Evolutionary conservation across 2,888 invertebrate genomes (phyloP), one percentile per base, ranked within the genome.

Genomic region (Nemotelus nigrinus): DNA sequence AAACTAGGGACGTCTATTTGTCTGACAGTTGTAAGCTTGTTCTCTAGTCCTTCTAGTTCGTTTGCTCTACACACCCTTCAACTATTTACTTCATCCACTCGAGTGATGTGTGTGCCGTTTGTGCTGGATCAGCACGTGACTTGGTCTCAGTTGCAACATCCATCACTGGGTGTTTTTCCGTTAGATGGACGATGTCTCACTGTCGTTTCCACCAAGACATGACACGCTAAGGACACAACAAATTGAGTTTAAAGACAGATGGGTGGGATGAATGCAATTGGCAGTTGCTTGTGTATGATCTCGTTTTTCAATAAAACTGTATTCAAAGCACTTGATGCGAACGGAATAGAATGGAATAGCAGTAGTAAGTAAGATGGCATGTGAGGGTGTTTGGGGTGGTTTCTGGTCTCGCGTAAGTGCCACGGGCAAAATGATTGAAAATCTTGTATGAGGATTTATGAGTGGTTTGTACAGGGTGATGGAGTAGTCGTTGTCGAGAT

Each of bases 71-170:
- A 25, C 25, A 25, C 25, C 25, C 25, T 25, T 25, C 25, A 25
- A 25, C 25, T 25, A 25, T 25, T 25, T 25, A 25, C 25, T 25
- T 25, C 25, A 25, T 25, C 25, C 25, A 25, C 25, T 25, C 25
- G 25, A 25, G 25, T 25, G 1, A 25, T 1, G 25, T 25, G 25
- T 25, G 25, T 25, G 25, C 25, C 25, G 25, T 25, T 25, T 25
- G 25, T 50, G 60, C 63, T 50, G 74, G 63, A 50, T 50, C 60
- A 74, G 47, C 78, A 79, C 79, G 79, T 79, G 79, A 67, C 79
- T 45, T 10, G 44, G 77, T 78, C 78, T 79, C 79, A 75, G 57
- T 74, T 68, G 78, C 57, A 75, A 76, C 79, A 79, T 78, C 78
- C 64, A 77, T 78, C 78, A 79, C 39, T 25, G 25, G 25, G 25